Evolutionary conservation across 2,888 invertebrate species (phyloP).

Genomic region (Drosophila borborema): DNA sequence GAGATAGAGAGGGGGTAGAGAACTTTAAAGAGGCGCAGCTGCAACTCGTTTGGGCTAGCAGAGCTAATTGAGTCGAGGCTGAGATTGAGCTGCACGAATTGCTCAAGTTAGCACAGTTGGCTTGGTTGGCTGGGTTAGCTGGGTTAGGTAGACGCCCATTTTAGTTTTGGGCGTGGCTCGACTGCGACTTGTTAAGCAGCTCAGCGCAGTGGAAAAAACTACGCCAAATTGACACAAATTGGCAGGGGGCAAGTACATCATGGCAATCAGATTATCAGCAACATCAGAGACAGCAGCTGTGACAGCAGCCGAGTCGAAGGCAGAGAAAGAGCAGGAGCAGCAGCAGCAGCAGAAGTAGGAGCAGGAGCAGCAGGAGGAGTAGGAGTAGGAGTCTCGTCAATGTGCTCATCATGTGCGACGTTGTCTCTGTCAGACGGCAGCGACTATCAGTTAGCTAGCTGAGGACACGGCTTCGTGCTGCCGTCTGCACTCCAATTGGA

Average conservation of each 20-base stretch:
- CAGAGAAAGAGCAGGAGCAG: not conserved
- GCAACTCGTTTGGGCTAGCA: conserved; percentile 10
- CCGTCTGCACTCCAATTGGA: conserved; percentile 22
- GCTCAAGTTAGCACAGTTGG: conserved; percentile 10
- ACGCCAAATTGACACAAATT: conserved; percentile 71
- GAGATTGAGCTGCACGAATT: conserved; percentile 8
- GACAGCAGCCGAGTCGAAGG: conserved; percentile 2
- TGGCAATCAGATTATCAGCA: conserved; percentile 68
- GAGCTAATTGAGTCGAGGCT: conserved; percentile 6
- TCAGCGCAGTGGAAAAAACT: conserved; percentile 37
- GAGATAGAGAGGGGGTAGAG: not conserved
- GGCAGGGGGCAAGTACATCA: conserved; percentile 67
- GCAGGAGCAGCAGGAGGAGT: too few relatives aligned
- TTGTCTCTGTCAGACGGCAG: conserved; percentile 27
- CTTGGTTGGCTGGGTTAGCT: not conserved
- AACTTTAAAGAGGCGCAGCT: conserved; percentile 7
- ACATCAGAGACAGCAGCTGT: conserved; percentile 6
- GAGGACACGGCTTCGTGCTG: conserved; percentile 13
- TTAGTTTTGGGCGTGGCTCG: conserved; percentile 15
- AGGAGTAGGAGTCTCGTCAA: conserved; percentile 41
- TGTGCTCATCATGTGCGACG: conserved; percentile 58
- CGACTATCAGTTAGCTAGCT: conserved; percentile 21
- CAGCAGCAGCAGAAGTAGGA: conserved; percentile 2
- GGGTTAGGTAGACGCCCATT: conserved; percentile 20
- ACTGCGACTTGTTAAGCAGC: conserved; percentile 27